These are phyloP conservation scores for Achlya flavicornis DNA, from an alignment of 2,888 invertebrate genomes.

Conservation along the genomic window DNA sequence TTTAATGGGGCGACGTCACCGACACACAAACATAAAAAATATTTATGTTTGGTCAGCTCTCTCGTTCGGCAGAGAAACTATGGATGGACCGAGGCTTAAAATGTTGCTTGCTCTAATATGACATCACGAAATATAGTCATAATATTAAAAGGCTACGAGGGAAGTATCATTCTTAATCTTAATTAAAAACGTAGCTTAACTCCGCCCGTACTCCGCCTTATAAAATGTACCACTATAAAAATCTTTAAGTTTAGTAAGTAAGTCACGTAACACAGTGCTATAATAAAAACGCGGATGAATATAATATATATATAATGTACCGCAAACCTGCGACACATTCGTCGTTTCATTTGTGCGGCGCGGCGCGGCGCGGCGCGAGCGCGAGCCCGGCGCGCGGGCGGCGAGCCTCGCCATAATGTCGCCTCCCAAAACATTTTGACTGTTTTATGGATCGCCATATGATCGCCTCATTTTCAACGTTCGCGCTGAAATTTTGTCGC, in stretches of 20 bases:
- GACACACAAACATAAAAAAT: not conserved
- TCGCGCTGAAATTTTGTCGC: not conserved
- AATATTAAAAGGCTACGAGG: not conserved
- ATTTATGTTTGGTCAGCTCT: not conserved
- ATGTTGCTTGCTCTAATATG: not conserved
- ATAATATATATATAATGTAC: conserved; percentile 3
- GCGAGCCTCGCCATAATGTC: not conserved
- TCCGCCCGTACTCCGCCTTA: not conserved
- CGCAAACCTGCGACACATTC: not conserved
- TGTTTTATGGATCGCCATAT: not conserved
- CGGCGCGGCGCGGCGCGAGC: not conserved
- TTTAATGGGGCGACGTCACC: not conserved
- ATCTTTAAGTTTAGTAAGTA: not conserved
- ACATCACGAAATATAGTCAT: not conserved
- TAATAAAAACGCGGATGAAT: conserved; percentile 6
- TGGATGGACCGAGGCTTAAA: not conserved
- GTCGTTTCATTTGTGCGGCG: not conserved
- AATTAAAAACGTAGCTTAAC: not conserved
- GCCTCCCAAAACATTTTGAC: not conserved
- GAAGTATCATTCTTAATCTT: not conserved
- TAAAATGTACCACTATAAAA: not conserved
- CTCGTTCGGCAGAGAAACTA: not conserved
- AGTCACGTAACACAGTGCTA: conserved; percentile 6
- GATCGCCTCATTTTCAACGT: not conserved
- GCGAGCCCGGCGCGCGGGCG: not conserved